Evolutionary conservation across 2,888 invertebrate genomes (phyloP).

Genomic region (Conomelus anceps): DNA sequence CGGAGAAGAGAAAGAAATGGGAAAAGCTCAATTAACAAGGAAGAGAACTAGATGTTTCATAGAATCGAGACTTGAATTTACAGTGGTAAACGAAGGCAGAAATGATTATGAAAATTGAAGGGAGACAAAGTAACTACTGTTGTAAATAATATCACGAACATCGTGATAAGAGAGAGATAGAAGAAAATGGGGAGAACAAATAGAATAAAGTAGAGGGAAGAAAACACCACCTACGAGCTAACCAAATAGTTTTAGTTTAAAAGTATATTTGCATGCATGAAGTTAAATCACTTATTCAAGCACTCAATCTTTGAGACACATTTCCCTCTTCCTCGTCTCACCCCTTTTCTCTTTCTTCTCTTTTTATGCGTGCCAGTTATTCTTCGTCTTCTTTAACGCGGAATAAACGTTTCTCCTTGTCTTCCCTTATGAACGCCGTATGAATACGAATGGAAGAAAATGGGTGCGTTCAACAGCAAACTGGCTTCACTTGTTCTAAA

Average conservation of each 20-base stretch:
- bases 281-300: not conserved
- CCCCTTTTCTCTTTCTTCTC: not conserved
- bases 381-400: not conserved
- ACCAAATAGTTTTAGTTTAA: not conserved
- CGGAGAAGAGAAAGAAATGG: not conserved
- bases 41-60: not conserved
- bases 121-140: not conserved
- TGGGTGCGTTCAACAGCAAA: not conserved
- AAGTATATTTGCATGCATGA: not conserved
- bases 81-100: not conserved
- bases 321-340: not conserved
- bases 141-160: not conserved
- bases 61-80: not conserved
- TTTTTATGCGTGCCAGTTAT: not conserved
- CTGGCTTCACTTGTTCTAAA: not conserved
- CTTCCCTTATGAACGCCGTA: not conserved
- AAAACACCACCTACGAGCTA: not conserved
- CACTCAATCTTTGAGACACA: not conserved
- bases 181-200: not conserved
- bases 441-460: not conserved
- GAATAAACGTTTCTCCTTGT: not conserved
- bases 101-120: not conserved
- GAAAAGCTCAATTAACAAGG: too few relatives aligned
- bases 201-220: not conserved
- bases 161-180: not conserved